Base-by-base conservation (phyloP, 2,113 vertebrate species). In the Chionis minor region DNA sequence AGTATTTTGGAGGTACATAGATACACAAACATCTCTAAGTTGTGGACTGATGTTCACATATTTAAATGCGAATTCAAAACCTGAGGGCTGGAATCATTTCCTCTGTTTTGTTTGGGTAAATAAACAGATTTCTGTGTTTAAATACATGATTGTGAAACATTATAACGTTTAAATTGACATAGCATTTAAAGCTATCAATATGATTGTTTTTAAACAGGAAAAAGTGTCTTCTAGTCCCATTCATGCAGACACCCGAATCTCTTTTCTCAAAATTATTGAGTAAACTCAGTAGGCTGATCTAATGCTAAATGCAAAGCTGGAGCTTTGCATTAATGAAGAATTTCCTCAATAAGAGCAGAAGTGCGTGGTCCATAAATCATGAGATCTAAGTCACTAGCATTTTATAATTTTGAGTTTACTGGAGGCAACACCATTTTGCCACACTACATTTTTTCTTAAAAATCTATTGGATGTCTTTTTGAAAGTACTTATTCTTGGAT, bases 61-160 rank as follows among this genome's bases (percentile, higher is more conserved):
- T 98, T 98, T 98, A 98, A 98, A 97, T 84, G 91, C 98, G 98
- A 98, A 97, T 98, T 96, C 90, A 98, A 98, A 98, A 97, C 95
- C 92, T 95, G 98, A 98, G 98, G 98, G 98, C 98, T 98, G 98
- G 97, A 98, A 98, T 98, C 75, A 98, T 98, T 98, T 98, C 98
- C 97, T 98, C 97, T 98, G 98, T 98, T 98, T 98, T 96, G 97
- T 98, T 98, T 98, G 98, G 98, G 97, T 98, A 98, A 98, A 98
- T 98, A 98, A 98, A 98, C 97, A 98, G 94, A 98, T 98, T 98
- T 98, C 98, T 98, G 98, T 98, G 98, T 98, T 98, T 98, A 98
- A 98, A 97, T 94, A 95, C 81, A 90, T 95, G 81, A 97, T 93
- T 97, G 97, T 97, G 96, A 97, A 97, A 98, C 81, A 90, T 93